Conservation (phyloP, 2,797 vertebrate genomes). For the Remorina albescens region DNA sequence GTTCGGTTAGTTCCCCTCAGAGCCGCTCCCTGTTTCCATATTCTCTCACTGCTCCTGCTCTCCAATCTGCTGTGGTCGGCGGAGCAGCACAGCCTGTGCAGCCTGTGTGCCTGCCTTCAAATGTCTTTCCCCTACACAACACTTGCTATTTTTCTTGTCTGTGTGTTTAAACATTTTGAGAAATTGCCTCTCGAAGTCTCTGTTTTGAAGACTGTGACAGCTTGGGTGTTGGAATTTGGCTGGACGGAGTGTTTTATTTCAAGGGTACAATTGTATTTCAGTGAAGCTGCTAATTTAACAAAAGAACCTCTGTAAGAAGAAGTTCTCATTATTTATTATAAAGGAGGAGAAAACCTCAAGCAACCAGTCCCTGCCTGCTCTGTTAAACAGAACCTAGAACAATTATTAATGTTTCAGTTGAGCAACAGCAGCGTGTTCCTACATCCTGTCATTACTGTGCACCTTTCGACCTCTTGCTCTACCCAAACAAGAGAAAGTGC, state of each 20-base stretch:
- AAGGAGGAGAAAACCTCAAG: slow-evolving; percentile 37
- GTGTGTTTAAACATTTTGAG: slow-evolving; percentile 65
- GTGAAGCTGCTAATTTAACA: slow-evolving; percentile 34
- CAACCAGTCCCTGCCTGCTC: not conserved
- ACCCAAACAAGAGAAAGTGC: slow-evolving; percentile 56
- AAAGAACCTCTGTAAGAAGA: slow-evolving; percentile 29
- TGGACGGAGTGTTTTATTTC: slow-evolving; percentile 13
- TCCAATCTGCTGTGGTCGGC: slow-evolving; percentile 79
- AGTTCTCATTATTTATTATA: slow-evolving; percentile 16
- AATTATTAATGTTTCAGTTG: slow-evolving; percentile 62
- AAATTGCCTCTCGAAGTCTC: slow-evolving; percentile 59
- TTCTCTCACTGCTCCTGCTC: slow-evolving; percentile 64
- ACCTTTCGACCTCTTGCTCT: slow-evolving; percentile 58
- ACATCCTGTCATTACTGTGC: slow-evolving; percentile 63
- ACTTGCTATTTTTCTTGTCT: slow-evolving; percentile 73
- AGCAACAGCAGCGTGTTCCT: slow-evolving; percentile 62
- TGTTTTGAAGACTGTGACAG: slow-evolving; percentile 48
- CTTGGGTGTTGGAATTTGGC: slow-evolving; percentile 47
- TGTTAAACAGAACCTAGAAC: slow-evolving; percentile 31
- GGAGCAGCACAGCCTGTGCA: slow-evolving; percentile 71
- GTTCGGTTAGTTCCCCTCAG: slow-evolving; percentile 67
- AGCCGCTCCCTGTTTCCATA: slow-evolving; percentile 82
- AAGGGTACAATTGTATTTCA: slow-evolving; percentile 11
- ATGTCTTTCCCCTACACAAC: slow-evolving; percentile 71
- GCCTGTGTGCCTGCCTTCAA: slow-evolving; percentile 61